Conservation (phyloP, 2,113 vertebrate species). For the Cyprinodon variegatus region DNA sequence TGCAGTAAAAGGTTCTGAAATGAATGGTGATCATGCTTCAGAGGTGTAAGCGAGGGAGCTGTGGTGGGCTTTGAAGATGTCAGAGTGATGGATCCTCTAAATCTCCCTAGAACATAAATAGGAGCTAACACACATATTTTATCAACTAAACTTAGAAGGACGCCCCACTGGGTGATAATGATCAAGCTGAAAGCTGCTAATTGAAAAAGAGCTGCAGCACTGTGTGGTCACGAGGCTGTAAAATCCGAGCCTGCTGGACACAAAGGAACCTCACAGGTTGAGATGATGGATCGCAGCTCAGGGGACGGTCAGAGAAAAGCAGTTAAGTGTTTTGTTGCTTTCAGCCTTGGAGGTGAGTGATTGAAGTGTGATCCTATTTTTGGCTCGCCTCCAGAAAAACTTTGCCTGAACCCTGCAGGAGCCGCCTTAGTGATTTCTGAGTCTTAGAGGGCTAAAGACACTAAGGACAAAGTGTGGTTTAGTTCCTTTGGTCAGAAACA, state of each 20-base stretch:
- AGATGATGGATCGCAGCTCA: constrained; percentile 3
- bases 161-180: constrained; percentile 39
- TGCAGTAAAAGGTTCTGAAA: too few relatives aligned
- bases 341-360: constrained; percentile 28
- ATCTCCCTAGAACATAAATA: neutral
- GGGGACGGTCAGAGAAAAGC: neutral
- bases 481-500: constrained; percentile 16
- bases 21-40: too few relatives aligned
- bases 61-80: neutral
- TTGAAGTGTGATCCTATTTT: constrained; percentile 36
- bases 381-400: neutral
- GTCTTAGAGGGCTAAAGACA: constrained; percentile 14
- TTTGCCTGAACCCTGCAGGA: neutral
- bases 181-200: constrained; percentile 55
- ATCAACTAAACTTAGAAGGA: constrained; percentile 24
- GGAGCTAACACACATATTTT: constrained; percentile 7
- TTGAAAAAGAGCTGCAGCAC: constrained; percentile 55
- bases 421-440: constrained; percentile 10
- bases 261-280: constrained; percentile 23
- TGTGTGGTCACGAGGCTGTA: constrained; percentile 5
- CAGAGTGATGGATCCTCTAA: too few relatives aligned
- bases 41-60: too few relatives aligned
- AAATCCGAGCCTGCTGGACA: constrained; percentile 16
- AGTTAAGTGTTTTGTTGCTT: constrained; percentile 32
- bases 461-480: neutral